Conservation (phyloP, 2,797 vertebrate genomes). For the Thamnophis elegans region DNA sequence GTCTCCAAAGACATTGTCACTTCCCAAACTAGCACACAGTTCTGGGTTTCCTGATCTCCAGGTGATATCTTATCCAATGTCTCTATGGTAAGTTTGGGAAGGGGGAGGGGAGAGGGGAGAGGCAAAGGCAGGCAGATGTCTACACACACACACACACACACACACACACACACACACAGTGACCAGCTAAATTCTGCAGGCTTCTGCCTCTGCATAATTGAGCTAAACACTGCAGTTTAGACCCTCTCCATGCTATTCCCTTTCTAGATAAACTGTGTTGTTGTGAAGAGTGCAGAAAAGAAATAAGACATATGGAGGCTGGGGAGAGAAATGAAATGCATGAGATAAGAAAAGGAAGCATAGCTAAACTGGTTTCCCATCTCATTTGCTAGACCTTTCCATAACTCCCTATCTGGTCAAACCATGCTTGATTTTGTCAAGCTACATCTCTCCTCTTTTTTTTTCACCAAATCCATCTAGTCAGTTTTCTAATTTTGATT, state of each 20-base stretch:
- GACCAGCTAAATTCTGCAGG: neutral
- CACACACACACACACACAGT: too few species aligned
- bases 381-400: neutral
- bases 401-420: neutral
- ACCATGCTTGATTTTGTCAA: neutral
- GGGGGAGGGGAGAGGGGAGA: too few species aligned
- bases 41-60: neutral
- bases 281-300: neutral
- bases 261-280: neutral
- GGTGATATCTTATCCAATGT: neutral
- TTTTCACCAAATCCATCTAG: neutral
- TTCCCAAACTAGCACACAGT: neutral
- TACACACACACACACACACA: too few species aligned
- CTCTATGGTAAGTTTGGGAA: neutral
- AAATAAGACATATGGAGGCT: neutral
- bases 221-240: neutral
- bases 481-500: neutral
- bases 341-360: neutral
- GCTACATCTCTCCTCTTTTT: neutral
- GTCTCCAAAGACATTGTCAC: neutral
- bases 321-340: neutral
- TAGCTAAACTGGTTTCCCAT: neutral
- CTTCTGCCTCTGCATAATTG: neutral
- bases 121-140: neutral
- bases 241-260: neutral